phyloP scores from a whole-genome alignment of 2,797 vertebrate genomes.

The Sardinella longiceps region DNA sequence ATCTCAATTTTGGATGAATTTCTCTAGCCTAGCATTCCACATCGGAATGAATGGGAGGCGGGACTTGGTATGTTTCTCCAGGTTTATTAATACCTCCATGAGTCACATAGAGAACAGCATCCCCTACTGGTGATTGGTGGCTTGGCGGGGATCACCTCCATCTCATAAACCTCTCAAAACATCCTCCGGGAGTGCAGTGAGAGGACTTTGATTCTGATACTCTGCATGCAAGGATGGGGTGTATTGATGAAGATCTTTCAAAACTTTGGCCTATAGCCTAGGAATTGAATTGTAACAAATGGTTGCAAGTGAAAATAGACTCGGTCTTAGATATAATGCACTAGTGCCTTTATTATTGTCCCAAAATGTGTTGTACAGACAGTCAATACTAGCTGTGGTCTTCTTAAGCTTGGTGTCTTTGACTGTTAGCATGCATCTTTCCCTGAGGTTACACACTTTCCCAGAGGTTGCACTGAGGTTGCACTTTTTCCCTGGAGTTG shows the following conservation, averaged over 20 bases:
- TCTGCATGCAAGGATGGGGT: not conserved
- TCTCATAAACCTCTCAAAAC: not conserved
- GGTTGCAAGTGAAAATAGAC: constrained; percentile 5
- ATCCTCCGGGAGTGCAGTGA: not conserved
- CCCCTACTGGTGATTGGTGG: constrained; percentile 82
- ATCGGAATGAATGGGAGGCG: no score
- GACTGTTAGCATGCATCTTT: not conserved
- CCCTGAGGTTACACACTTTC: not conserved
- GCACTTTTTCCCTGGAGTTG: no score
- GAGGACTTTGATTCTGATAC: not conserved
- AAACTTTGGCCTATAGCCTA: not conserved
- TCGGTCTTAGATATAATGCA: not conserved
- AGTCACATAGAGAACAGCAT: constrained; percentile 69
- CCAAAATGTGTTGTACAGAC: not conserved
- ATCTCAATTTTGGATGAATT: no score
- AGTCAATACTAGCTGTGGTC: not conserved
- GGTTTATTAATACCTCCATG: no score
- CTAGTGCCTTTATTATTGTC: not conserved
- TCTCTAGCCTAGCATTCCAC: no score
- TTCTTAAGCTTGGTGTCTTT: not conserved
- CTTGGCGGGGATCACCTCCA: not conserved
- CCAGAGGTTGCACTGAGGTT: no score
- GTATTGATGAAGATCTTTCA: not conserved
- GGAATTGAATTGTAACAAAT: not conserved
- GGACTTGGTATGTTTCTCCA: no score